These are phyloP conservation scores for Leucoraja ocellata DNA, from an alignment of 2,797 vertebrate genomes.

Conservation along the genomic window DNA sequence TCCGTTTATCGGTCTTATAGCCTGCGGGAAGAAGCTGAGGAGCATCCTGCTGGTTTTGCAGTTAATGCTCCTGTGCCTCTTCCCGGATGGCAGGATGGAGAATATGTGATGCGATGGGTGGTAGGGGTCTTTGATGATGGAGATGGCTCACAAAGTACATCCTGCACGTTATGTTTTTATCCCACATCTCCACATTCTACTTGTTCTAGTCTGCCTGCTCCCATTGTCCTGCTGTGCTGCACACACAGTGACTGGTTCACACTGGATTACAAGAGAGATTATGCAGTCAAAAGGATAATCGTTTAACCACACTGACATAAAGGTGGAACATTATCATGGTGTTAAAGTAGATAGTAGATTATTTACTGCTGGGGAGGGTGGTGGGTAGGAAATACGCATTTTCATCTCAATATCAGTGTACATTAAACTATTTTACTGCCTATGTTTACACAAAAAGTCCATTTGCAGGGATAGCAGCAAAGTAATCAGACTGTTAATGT, in stretches of 20 bases:
- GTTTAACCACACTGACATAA: not conserved
- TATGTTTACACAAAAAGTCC: not conserved
- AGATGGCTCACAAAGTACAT: too few relatives aligned
- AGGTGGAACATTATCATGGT: too few relatives aligned
- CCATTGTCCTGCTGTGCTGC: not conserved
- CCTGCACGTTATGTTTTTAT: too few relatives aligned
- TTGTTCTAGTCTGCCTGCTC: not conserved
- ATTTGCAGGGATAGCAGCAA: not conserved
- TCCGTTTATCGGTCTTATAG: too few relatives aligned
- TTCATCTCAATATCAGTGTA: not conserved
- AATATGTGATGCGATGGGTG: too few relatives aligned
- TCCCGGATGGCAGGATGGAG: too few relatives aligned
- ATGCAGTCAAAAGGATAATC: not conserved
- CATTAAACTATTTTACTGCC: too few relatives aligned
- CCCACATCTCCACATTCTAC: not conserved
- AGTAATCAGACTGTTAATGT: too few relatives aligned
- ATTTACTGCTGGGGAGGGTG: not conserved
- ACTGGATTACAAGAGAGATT: not conserved
- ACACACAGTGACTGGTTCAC: not conserved
- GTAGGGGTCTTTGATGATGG: too few relatives aligned
- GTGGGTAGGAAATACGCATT: not conserved
- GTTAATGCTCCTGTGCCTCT: too few relatives aligned
- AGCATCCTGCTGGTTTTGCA: too few relatives aligned
- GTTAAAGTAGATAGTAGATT: not conserved
- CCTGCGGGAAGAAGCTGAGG: too few relatives aligned